Evolutionary conservation across 2,888 invertebrate genomes (phyloP).

Genomic region (Erpobdella octoculata): DNA sequence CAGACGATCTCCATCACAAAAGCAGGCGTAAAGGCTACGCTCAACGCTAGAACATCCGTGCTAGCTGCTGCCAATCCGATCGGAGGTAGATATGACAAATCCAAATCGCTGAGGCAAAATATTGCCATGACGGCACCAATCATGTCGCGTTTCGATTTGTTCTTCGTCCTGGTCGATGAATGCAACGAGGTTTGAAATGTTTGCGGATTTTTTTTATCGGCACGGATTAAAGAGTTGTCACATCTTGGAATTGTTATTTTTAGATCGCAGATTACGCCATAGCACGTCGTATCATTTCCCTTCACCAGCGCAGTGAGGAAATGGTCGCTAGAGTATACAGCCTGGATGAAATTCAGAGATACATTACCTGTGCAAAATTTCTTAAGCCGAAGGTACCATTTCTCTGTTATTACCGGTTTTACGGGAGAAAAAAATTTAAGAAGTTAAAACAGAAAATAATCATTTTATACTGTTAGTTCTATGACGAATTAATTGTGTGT

Average conservation of each 20-base stretch:
- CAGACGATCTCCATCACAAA: conserved; percentile 98
- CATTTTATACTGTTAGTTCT: no score
- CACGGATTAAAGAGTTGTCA: not conserved
- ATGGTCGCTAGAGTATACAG: conserved; percentile 72
- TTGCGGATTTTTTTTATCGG: not conserved
- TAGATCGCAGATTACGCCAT: conserved; percentile 88
- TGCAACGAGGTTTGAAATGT: conserved; percentile 66
- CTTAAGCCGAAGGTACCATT: conserved; percentile 85
- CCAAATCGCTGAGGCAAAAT: conserved; percentile 87
- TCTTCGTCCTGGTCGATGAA: conserved; percentile 95
- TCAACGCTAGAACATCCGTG: conserved; percentile 94
- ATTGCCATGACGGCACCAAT: conserved; percentile 87
- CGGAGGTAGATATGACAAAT: conserved; percentile 89
- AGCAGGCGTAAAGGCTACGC: conserved; percentile 69
- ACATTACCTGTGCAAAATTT: conserved; percentile 89
- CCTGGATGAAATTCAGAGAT: conserved; percentile 80
- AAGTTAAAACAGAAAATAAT: no score
- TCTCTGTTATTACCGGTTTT: no score
- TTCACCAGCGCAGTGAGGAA: conserved; percentile 78
- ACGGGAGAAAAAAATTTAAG: no score
- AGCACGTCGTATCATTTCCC: conserved; percentile 84
- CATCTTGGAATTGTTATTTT: not conserved
- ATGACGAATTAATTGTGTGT: no score
- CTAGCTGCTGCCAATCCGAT: conserved; percentile 96
- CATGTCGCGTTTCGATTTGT: conserved; percentile 96